Percentiles rank a stretch among this genome's conserved stretches.
phyloP scores from a whole-genome alignment of 1,140 invertebrate genomes.

The Solenopsis fugax region DNA sequence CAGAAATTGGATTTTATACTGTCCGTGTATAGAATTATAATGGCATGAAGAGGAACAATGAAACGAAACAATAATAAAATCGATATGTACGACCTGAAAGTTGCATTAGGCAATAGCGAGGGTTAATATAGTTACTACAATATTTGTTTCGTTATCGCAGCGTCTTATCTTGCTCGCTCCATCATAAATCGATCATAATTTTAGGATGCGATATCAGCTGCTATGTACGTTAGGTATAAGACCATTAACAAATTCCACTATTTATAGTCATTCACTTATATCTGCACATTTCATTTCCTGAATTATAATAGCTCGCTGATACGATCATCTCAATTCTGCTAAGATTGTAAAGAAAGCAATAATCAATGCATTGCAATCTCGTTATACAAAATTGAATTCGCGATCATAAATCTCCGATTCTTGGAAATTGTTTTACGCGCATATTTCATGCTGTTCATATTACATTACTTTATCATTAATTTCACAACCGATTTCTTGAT shows the following conservation, averaged over 20 bases:
- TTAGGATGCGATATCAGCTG: not conserved
- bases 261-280: not conserved
- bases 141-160: not conserved
- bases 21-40: not conserved
- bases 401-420: not conserved
- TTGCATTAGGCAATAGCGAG: not conserved
- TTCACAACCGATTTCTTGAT: not conserved
- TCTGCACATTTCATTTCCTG: constrained; percentile 16
- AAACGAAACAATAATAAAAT: not conserved
- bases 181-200: constrained; percentile 19
- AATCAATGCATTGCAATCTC: not conserved
- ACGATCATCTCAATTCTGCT: not conserved
- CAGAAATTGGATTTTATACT: not conserved
- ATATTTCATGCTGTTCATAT: not conserved
- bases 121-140: not conserved
- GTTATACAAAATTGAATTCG: not conserved
- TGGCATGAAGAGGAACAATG: not conserved
- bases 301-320: not conserved
- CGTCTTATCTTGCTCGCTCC: not conserved
- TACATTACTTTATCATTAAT: constrained; percentile 1
- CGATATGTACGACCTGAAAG: not conserved
- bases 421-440: not conserved
- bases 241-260: constrained; percentile 6
- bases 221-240: not conserved
- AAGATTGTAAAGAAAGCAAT: not conserved